Conservation (phyloP, 1,140 invertebrate genomes). For the roundworm (Caenorhabditis elegans) region WBcel235 BX284603.4:7181501-7182000, state of each 20-base stretch:
- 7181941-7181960: too few relatives aligned
- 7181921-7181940: too few relatives aligned
- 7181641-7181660: slow-evolving; percentile 75
- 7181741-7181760: slow-evolving; percentile 90
- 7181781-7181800: background rate
- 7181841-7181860: background rate
- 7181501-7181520: too few relatives aligned
- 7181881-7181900: background rate
- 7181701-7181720: slow-evolving; percentile 91
- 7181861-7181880: background rate
- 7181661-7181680: slow-evolving; percentile 99
- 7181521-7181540: too few relatives aligned
- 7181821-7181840: background rate
- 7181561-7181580: too few relatives aligned
- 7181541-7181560: too few relatives aligned
- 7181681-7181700: slow-evolving; percentile 99
- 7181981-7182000: too few relatives aligned
- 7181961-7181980: too few relatives aligned
- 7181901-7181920: background rate
- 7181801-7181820: background rate
- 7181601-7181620: background rate
- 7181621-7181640: background rate
- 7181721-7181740: slow-evolving; percentile 85
- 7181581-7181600: too few relatives aligned
- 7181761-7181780: slow-evolving; percentile 84